phyloP scores from a whole-genome alignment of 2,888 invertebrate genomes.

The Ligdia adustata region DNA sequence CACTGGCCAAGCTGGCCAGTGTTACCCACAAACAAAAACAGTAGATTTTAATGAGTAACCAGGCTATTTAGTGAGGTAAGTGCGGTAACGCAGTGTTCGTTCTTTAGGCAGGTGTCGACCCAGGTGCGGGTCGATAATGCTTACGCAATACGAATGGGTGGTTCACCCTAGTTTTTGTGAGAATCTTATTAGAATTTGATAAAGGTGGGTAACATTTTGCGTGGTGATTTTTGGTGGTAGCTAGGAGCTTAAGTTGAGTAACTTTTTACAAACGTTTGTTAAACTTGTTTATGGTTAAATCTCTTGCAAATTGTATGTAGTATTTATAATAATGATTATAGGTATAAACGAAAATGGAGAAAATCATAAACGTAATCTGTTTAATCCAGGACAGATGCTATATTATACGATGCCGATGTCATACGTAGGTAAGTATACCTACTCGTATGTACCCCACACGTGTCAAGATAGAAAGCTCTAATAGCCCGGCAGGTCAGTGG shows the following conservation, averaged over 20 bases:
- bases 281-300: no score
- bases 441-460: slow-evolving; percentile 5
- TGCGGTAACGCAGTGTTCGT: slow-evolving; percentile 25
- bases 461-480: slow-evolving; percentile 17
- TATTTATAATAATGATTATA: no score
- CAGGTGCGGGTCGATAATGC: slow-evolving; percentile 44
- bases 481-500: slow-evolving; percentile 33
- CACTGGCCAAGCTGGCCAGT: slow-evolving; percentile 13
- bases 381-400: no score
- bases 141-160: slow-evolving; percentile 29
- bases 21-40: slow-evolving; percentile 15
- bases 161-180: slow-evolving; percentile 44
- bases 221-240: no score
- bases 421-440: no score
- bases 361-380: no score
- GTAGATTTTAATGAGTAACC: slow-evolving; percentile 13
- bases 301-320: no score
- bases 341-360: no score
- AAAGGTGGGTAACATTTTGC: slow-evolving; percentile 18
- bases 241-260: no score
- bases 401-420: no score
- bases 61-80: slow-evolving; percentile 9
- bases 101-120: slow-evolving; percentile 44
- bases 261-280: no score
- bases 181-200: slow-evolving; percentile 26